These are phyloP conservation scores for Danaus melanippus DNA, from an alignment of 1,140 invertebrate species.

Conservation along the genomic window DNA sequence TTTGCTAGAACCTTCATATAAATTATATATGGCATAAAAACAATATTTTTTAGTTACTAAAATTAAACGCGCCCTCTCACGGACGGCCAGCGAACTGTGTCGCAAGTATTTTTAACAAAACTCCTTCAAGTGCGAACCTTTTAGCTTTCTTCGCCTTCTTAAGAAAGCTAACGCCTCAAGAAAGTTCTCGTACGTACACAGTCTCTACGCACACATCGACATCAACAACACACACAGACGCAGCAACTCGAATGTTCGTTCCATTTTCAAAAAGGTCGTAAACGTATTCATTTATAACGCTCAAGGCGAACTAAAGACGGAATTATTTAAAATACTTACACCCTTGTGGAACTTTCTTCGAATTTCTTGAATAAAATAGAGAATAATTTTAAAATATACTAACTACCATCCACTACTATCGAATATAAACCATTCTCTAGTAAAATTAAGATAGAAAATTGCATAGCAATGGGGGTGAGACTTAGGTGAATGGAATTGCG, in stretches of 20 bases:
- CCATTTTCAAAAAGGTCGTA: conserved; percentile 30
- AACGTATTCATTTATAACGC: conserved; percentile 4
- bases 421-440: conserved; percentile 14
- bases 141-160: conserved; percentile 68
- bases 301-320: background rate
- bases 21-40: background rate
- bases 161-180: conserved; percentile 61
- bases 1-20: background rate
- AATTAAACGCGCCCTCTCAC: conserved; percentile 53
- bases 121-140: conserved; percentile 63
- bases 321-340: conserved; percentile 16
- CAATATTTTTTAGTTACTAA: conserved; percentile 2
- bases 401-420: conserved; percentile 4
- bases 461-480: background rate
- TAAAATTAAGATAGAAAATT: conserved; percentile 17
- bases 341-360: conserved; percentile 14
- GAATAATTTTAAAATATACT: conserved; percentile 11
- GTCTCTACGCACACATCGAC: conserved; percentile 42
- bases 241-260: background rate
- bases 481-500: conserved; percentile 12
- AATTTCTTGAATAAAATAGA: conserved; percentile 2
- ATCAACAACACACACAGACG: conserved; percentile 9
- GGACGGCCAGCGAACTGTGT: conserved; percentile 32
- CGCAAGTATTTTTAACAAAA: conserved; percentile 63
- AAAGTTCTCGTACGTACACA: conserved; percentile 45